A percentile compares a stretch with the other conserved stretches of the same genome.
Conservation (phyloP, 2,113 vertebrate genomes). For the Rallus limicola region DNA sequence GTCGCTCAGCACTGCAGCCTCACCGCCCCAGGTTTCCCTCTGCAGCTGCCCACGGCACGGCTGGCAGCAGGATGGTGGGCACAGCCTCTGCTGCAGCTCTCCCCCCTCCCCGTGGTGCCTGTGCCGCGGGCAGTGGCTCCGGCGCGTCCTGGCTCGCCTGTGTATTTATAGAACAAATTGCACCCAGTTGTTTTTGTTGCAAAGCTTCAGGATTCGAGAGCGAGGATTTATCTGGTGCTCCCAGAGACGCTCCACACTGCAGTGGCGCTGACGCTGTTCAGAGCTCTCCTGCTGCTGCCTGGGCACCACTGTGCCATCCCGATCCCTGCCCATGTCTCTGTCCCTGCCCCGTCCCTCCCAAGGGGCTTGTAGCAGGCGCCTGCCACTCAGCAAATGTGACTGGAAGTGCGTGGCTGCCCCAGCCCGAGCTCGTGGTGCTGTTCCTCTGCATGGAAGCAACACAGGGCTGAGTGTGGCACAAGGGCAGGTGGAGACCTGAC, state of each 20-base stretch:
- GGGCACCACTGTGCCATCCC: fast-evolving
- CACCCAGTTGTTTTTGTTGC: constrained; percentile 39
- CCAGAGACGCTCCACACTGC: neutral
- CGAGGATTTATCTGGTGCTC: neutral
- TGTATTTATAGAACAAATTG: constrained; percentile 59
- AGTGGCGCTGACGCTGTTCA: neutral
- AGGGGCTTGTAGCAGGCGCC: neutral
- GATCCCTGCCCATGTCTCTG: no score
- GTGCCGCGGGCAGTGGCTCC: neutral
- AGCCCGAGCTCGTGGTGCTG: fast-evolving
- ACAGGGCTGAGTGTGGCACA: fast-evolving
- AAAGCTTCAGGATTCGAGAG: neutral
- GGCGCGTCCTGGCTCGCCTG: constrained; percentile 49
- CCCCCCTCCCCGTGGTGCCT: neutral
- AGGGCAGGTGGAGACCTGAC: neutral
- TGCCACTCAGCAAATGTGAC: neutral
- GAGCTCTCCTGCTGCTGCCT: neutral
- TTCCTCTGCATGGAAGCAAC: neutral
- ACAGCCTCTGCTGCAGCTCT: fast-evolving
- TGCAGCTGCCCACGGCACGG: neutral
- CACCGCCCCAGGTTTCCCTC: neutral
- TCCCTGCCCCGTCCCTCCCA: neutral
- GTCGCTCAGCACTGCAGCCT: fast-evolving
- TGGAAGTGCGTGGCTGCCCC: neutral
- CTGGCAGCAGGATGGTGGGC: neutral